phyloP scores from a whole-genome alignment of 2,888 invertebrate species.

The Smittia aterrima region DNA sequence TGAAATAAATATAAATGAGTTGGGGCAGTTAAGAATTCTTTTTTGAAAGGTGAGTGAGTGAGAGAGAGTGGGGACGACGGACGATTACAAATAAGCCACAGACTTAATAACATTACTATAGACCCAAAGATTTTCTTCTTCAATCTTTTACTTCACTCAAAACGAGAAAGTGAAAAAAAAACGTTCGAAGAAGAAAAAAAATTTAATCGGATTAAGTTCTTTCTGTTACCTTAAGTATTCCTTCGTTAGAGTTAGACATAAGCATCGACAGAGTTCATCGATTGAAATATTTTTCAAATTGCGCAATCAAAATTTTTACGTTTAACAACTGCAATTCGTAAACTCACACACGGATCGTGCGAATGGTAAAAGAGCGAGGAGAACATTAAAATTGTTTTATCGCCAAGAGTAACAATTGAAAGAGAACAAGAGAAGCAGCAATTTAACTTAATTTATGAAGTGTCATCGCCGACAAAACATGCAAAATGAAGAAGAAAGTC shows the following conservation, averaged over 20 bases:
- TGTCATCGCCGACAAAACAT: conserved; percentile 30
- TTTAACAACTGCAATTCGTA: too few species aligned
- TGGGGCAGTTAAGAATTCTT: background rate
- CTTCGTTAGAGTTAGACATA: background rate
- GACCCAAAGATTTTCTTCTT: background rate
- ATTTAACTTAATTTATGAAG: conserved; percentile 38
- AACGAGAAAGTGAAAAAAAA: conserved; percentile 38
- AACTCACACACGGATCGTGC: too few species aligned
- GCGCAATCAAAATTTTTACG: too few species aligned
- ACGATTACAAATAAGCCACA: conserved; percentile 40
- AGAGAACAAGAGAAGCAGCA: conserved; percentile 18
- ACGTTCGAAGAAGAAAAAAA: conserved; percentile 8
- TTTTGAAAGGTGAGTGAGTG: background rate
- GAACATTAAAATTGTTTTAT: conserved; percentile 24
- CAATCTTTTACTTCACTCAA: background rate
- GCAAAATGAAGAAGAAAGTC: background rate
- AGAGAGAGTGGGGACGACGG: background rate
- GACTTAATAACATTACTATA: conserved; percentile 24
- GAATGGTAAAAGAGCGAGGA: too few species aligned
- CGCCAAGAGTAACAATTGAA: background rate
- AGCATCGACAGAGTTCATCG: background rate
- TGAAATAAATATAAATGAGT: conserved; percentile 7
- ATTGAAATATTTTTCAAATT: too few species aligned
- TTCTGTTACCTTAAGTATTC: background rate
- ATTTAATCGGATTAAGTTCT: conserved; percentile 35